A percentile compares a stretch with the other conserved stretches of the same genome.
These are phyloP conservation scores for Albula goreensis DNA, from an alignment of 2,113 vertebrate genomes.

Conservation along the genomic window DNA sequence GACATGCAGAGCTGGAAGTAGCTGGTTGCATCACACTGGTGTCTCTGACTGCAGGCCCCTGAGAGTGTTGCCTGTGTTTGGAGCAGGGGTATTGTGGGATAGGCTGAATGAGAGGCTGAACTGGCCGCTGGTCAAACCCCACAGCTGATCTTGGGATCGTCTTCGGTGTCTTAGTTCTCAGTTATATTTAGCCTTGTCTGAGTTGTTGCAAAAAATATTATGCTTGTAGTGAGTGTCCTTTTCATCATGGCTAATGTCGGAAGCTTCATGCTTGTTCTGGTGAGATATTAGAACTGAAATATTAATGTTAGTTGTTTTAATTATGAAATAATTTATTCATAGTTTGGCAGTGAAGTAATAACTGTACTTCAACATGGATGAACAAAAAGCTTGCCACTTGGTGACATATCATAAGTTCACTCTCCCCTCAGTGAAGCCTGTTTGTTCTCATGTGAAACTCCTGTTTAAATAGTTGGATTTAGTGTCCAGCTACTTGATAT, in stretches of 20 bases:
- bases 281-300: not conserved
- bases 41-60: not conserved
- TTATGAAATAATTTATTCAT: not conserved
- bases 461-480: not conserved
- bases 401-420: not conserved
- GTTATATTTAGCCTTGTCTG: slow-evolving; percentile 12
- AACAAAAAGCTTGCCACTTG: not conserved
- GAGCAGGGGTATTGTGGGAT: not conserved
- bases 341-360: not conserved
- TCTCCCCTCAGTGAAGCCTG: not conserved
- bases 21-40: not conserved
- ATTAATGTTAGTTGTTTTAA: not conserved
- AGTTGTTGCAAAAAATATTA: slow-evolving; percentile 10
- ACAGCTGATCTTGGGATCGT: slow-evolving; percentile 10
- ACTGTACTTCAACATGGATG: too few species aligned
- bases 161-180: not conserved
- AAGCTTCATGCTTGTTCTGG: not conserved
- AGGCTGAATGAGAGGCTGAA: not conserved
- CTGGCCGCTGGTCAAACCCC: slow-evolving; percentile 2
- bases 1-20: not conserved
- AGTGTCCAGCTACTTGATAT: not conserved
- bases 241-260: not conserved
- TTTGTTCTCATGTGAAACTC: not conserved
- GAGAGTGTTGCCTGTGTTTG: not conserved
- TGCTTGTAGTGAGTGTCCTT: not conserved